Conservation (phyloP, 2,113 vertebrate genomes). For the Chaenogobius annularis region DNA sequence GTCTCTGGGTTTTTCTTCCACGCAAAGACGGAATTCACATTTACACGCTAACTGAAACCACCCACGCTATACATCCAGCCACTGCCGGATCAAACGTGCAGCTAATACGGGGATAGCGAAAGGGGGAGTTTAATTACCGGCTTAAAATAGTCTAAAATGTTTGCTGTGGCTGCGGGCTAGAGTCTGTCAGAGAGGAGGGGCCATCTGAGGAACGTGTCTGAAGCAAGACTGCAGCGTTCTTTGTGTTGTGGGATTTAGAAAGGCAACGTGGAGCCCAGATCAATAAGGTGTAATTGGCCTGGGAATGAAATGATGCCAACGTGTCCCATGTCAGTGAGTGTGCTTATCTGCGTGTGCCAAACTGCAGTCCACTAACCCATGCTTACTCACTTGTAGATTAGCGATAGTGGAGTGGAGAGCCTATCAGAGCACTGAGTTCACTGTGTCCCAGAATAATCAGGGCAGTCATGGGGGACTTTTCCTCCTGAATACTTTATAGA, state of each 20-base stretch:
- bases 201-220: slow-evolving; percentile 41
- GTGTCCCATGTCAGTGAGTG: slow-evolving; percentile 74
- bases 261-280: slow-evolving; percentile 62
- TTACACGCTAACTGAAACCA: slow-evolving; percentile 61
- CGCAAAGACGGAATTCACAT: slow-evolving; percentile 56
- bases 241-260: slow-evolving; percentile 62
- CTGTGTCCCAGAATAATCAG: slow-evolving; percentile 49
- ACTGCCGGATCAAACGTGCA: slow-evolving; percentile 65
- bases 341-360: slow-evolving; percentile 76
- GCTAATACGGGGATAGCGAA: slow-evolving; percentile 61
- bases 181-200: slow-evolving; percentile 21
- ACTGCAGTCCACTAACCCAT: slow-evolving; percentile 42
- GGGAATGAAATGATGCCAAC: slow-evolving; percentile 71
- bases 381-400: slow-evolving; percentile 73
- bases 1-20: slow-evolving; percentile 52
- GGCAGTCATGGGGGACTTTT: slow-evolving; percentile 25
- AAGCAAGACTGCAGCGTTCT: slow-evolving; percentile 59
- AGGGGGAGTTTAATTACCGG: slow-evolving; percentile 65
- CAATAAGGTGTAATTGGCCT: slow-evolving; percentile 75
- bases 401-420: slow-evolving; percentile 57
- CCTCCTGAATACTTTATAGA: slow-evolving; percentile 30
- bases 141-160: slow-evolving; percentile 65
- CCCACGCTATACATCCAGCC: slow-evolving; percentile 61
- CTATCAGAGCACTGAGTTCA: slow-evolving; percentile 38
- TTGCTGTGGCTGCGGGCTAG: slow-evolving; percentile 42